Conservation (phyloP, 2,797 vertebrate species). For the Myotis myotis region DNA sequence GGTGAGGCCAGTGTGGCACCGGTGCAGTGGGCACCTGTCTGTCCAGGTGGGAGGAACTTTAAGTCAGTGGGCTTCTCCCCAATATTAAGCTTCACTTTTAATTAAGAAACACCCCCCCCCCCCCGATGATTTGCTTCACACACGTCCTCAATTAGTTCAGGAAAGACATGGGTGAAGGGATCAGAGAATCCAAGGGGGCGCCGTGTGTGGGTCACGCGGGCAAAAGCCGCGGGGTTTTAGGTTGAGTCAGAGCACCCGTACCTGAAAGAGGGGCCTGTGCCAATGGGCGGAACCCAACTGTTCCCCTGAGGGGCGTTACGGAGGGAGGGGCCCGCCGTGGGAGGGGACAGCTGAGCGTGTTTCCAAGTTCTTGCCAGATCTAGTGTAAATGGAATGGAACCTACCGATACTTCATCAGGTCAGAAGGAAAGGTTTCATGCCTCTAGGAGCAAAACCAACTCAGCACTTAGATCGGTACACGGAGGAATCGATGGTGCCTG, state of each 20-base stretch:
- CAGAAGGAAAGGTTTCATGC: neutral
- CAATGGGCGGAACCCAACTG: neutral
- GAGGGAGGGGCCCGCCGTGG: no score
- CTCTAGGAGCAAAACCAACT: neutral
- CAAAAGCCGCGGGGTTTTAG: no score
- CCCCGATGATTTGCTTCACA: conserved; percentile 33
- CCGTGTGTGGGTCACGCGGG: no score
- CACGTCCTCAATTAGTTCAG: neutral
- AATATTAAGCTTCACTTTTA: conserved; percentile 55
- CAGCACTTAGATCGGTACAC: neutral
- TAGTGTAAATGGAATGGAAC: neutral
- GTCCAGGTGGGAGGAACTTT: no score
- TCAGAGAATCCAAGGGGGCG: neutral
- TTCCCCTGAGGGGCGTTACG: neutral
- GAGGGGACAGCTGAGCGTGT: neutral
- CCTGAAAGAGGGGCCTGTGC: neutral
- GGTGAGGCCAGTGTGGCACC: no score
- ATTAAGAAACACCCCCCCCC: conserved; percentile 61
- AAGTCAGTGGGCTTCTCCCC: no score
- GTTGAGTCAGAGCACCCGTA: neutral
- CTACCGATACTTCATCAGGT: neutral
- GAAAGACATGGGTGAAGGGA: neutral
- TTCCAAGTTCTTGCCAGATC: neutral
- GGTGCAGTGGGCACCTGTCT: no score
- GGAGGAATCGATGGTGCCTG: neutral